Evolutionary conservation across 2,888 invertebrate genomes (phyloP).

Genomic region (Synergus gifuensis): DNA sequence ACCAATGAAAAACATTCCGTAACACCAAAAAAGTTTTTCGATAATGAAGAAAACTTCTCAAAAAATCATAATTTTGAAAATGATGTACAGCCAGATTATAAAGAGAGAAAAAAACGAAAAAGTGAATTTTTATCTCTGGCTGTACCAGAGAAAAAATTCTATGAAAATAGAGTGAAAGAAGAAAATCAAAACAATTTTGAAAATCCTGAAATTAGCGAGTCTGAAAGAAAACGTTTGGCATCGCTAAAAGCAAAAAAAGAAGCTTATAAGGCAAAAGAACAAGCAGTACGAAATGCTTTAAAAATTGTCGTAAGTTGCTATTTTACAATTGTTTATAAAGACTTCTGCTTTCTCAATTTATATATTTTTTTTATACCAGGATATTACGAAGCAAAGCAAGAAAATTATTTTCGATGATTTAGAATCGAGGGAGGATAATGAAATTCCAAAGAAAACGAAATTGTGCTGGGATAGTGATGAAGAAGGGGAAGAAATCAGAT

Average conservation of each 20-base stretch:
- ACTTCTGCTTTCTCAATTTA: neutral
- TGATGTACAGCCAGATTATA: neutral
- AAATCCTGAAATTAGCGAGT: conserved; percentile 43
- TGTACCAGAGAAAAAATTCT: neutral
- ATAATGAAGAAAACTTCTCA: neutral
- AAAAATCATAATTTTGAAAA: neutral
- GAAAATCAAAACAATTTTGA: neutral
- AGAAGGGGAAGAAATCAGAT: conserved; percentile 80
- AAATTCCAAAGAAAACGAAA: conserved; percentile 54
- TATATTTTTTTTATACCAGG: conserved; percentile 63
- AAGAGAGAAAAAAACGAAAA: conserved; percentile 45
- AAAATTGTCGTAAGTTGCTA: conserved; percentile 80
- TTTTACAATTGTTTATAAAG: neutral
- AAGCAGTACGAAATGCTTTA: conserved; percentile 83
- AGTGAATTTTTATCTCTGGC: neutral
- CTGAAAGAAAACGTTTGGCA: conserved; percentile 81
- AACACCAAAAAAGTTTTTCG: neutral
- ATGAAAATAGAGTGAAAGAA: neutral
- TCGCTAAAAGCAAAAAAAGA: conserved; percentile 84
- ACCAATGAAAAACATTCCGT: neutral
- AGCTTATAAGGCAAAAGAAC: conserved; percentile 83
- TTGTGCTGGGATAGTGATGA: conserved; percentile 78
- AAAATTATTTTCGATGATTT: conserved; percentile 83
- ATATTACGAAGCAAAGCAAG: conserved; percentile 81
- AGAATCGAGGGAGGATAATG: conserved; percentile 58